Conservation (phyloP, 2,797 vertebrate species). For the Spea hammondii region DNA sequence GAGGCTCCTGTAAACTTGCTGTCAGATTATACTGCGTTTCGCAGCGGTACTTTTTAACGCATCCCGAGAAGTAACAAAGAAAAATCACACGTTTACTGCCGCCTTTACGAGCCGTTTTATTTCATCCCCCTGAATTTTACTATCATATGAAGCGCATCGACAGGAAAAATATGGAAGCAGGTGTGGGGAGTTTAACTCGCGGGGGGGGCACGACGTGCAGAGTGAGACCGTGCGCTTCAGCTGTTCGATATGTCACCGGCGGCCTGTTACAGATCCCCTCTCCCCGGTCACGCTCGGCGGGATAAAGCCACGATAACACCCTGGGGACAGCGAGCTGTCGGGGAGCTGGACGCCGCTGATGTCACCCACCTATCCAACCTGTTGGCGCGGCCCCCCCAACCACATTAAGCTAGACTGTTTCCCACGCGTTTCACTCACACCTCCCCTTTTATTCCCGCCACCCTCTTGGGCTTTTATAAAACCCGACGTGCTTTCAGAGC, state of each 20-base stretch:
- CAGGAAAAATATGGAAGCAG: constrained; percentile 17
- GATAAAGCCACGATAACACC: constrained; percentile 1
- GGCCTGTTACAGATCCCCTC: neutral
- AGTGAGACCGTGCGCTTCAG: constrained; percentile 8
- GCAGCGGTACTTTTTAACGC: too few species aligned
- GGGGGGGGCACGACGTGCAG: neutral
- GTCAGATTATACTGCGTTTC: too few species aligned
- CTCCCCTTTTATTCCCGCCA: neutral
- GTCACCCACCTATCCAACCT: neutral
- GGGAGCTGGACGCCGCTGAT: constrained; percentile 3
- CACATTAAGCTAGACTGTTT: constrained; percentile 3
- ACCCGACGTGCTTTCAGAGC: neutral
- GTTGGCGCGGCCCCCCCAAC: neutral
- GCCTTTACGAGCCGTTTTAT: neutral
- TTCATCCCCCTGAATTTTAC: neutral
- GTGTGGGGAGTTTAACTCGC: neutral
- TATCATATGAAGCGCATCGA: neutral
- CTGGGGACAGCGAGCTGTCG: neutral
- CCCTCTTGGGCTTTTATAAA: neutral
- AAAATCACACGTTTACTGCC: neutral
- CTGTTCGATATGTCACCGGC: constrained; percentile 27
- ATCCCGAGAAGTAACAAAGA: neutral
- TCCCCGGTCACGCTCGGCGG: constrained; percentile 15
- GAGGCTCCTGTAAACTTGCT: neutral
- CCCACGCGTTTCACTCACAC: neutral